Conservation (phyloP, 1,140 invertebrate genomes). For the Lucilia sericata region DNA sequence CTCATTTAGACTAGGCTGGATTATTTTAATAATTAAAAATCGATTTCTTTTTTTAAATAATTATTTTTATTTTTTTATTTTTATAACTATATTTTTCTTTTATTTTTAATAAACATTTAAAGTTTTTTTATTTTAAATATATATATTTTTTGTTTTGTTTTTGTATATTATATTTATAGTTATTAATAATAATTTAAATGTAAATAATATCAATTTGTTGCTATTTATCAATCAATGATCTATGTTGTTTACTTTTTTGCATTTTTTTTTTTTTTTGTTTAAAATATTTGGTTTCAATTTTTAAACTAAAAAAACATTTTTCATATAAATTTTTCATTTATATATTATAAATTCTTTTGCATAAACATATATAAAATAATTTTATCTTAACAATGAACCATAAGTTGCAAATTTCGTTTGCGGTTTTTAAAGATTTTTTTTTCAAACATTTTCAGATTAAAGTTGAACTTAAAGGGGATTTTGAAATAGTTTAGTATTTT, state of each 20-base stretch:
- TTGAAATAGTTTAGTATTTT: too few species aligned
- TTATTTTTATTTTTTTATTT: constrained; percentile 36
- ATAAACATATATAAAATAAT: too few species aligned
- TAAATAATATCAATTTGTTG: constrained; percentile 46
- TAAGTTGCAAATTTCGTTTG: too few species aligned
- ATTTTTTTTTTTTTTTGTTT: constrained; percentile 27
- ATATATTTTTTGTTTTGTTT: constrained; percentile 25
- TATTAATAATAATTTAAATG: constrained; percentile 39
- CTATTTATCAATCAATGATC: constrained; percentile 43
- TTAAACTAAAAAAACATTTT: neutral
- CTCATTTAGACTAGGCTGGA: too few species aligned
- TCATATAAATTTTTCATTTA: neutral
- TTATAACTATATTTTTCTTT: constrained; percentile 37
- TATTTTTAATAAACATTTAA: constrained; percentile 36
- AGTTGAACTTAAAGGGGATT: neutral
- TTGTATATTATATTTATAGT: constrained; percentile 28
- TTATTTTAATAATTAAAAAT: too few species aligned
- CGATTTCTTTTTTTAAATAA: constrained; percentile 19
- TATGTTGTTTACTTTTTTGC: constrained; percentile 13
- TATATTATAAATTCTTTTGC: too few species aligned
- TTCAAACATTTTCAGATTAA: neutral
- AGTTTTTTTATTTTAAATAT: constrained; percentile 32
- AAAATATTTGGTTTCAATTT: neutral
- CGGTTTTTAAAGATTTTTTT: too few species aligned
- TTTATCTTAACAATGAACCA: too few species aligned